These are phyloP conservation scores for Cossypha niveicapilla DNA, from an alignment of 2,797 vertebrate genomes.

Conservation along the genomic window DNA sequence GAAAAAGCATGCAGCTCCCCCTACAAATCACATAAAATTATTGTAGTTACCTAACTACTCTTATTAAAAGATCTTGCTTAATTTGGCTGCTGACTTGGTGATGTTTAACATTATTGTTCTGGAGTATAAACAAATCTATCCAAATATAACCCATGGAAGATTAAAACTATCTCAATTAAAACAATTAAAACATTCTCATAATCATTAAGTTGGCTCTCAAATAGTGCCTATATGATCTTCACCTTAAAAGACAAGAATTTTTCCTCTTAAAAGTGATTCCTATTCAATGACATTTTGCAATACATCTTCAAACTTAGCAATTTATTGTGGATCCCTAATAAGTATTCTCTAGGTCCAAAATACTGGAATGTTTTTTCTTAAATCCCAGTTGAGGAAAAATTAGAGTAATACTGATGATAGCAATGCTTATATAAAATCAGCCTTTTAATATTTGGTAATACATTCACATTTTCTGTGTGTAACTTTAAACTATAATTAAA, in stretches of 20 bases:
- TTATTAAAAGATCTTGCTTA: constrained; percentile 62
- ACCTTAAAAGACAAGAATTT: background rate
- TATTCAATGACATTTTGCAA: background rate
- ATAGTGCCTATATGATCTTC: background rate
- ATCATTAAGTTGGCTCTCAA: background rate
- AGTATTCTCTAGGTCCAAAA: background rate
- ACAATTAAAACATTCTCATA: background rate
- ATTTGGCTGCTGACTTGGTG: constrained; percentile 69
- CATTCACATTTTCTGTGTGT: background rate
- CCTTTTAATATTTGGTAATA: background rate
- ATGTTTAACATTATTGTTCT: constrained; percentile 65
- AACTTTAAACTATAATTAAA: background rate
- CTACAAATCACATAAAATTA: constrained; percentile 29
- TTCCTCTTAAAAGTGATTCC: background rate
- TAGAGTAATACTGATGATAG: background rate
- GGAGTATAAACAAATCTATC: constrained; percentile 66
- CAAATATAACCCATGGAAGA: background rate
- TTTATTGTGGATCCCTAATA: background rate
- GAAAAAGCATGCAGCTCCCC: constrained; percentile 68
- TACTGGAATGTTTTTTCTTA: background rate
- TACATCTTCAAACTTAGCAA: background rate
- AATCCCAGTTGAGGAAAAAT: background rate
- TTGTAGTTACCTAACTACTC: constrained; percentile 49
- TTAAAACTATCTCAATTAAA: background rate
- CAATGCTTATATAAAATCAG: background rate